phyloP scores from a whole-genome alignment of 2,888 invertebrate genomes.

The Synergus gifuensis region DNA sequence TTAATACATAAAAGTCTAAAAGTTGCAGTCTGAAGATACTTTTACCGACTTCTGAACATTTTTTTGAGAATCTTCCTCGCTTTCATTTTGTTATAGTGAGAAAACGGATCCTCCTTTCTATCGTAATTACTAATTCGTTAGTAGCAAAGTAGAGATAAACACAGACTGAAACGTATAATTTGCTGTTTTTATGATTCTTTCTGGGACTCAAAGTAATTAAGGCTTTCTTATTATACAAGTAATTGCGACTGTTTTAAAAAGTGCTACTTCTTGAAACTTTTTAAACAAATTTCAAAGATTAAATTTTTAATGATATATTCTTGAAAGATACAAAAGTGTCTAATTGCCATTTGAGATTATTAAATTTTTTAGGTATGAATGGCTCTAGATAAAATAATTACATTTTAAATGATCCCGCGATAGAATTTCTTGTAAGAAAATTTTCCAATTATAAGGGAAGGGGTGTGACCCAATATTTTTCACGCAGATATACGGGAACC shows the following conservation, averaged over 20 bases:
- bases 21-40: too few species aligned
- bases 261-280: slow-evolving; percentile 9
- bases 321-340: too few species aligned
- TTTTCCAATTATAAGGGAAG: too few species aligned
- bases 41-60: not conserved
- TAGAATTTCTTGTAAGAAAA: too few species aligned
- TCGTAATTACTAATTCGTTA: slow-evolving; percentile 39
- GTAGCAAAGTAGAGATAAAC: slow-evolving; percentile 36
- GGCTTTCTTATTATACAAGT: not conserved
- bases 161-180: slow-evolving; percentile 27
- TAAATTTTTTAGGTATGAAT: too few species aligned
- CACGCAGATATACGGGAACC: not conserved
- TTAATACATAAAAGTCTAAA: not conserved
- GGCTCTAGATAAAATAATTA: too few species aligned
- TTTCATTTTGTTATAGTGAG: slow-evolving; percentile 11
- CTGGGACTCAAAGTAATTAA: slow-evolving; percentile 24
- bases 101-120: not conserved
- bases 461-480: not conserved
- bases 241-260: slow-evolving; percentile 1
- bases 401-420: too few species aligned
- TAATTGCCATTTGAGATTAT: too few species aligned
- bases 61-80: not conserved
- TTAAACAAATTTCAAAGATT: not conserved
- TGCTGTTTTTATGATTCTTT: slow-evolving; percentile 27
- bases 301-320: not conserved